Percentiles rank a stretch among this genome's conserved stretches.
Evolutionary conservation across 23 tunicate genomes (phyloP).

Genomic region (Ciona savignyi): DNA sequence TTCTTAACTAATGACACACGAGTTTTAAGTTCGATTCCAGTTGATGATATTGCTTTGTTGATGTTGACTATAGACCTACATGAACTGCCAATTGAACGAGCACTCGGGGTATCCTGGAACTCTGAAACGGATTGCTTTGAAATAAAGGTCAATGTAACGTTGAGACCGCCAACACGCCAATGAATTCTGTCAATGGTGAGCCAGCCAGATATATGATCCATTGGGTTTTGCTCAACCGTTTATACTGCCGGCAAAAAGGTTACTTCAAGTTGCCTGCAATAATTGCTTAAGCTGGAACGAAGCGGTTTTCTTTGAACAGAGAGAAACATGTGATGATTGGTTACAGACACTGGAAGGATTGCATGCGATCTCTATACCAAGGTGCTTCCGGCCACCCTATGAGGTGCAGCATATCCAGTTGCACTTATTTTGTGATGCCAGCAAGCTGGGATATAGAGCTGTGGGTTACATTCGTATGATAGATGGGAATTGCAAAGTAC

Average conservation of each 20-base stretch:
- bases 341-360: too few species aligned
- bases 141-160: constrained; percentile 1
- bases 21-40: too few species aligned
- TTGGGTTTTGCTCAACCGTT: constrained; percentile 40
- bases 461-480: constrained; percentile 16
- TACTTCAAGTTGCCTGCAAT: constrained; percentile 18
- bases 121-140: constrained; percentile 7
- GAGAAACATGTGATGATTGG: constrained; percentile 29
- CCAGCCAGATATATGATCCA: constrained; percentile 26
- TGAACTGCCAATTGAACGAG: constrained; percentile 10
- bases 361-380: constrained; percentile 6
- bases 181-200: constrained; percentile 29
- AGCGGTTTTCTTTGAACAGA: neutral
- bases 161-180: constrained; percentile 26
- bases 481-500: too few species aligned
- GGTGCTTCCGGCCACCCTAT: neutral
- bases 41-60: neutral
- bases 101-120: constrained; percentile 20
- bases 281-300: constrained; percentile 20
- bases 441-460: constrained; percentile 29
- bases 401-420: neutral
- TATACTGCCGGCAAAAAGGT: constrained; percentile 21
- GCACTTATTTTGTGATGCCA: constrained; percentile 45
- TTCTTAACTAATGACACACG: too few species aligned
- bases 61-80: constrained; percentile 6